Conservation (phyloP, 2,888 invertebrate genomes). For the Cephus runcator region DNA sequence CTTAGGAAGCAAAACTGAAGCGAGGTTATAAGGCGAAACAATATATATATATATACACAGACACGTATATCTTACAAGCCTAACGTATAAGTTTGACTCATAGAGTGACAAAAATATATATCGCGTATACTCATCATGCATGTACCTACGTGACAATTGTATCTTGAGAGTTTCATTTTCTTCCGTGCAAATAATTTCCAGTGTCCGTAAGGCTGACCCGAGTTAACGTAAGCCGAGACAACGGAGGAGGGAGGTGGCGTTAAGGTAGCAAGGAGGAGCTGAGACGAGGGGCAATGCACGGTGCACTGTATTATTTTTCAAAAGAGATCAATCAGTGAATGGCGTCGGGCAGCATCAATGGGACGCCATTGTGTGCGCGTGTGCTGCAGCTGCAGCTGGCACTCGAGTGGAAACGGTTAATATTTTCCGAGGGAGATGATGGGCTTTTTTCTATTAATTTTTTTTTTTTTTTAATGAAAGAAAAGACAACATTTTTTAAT, state of each 20-base stretch:
- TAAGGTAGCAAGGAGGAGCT: not conserved
- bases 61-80: too few species aligned
- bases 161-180: too few species aligned
- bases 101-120: too few species aligned
- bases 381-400: not conserved
- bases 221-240: not conserved
- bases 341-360: not conserved
- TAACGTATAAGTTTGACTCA: too few species aligned
- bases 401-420: not conserved
- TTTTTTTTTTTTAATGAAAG: too few species aligned
- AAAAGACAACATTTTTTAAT: not conserved
- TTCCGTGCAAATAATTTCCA: not conserved
- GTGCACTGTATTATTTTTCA: not conserved
- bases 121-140: too few species aligned
- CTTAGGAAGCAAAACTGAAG: not conserved
- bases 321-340: not conserved
- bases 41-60: too few species aligned
- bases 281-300: not conserved
- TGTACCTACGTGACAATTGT: too few species aligned
- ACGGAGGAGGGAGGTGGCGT: not conserved
- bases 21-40: not conserved
- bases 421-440: not conserved
- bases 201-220: not conserved
- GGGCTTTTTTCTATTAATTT: too few species aligned
- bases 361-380: not conserved